Base-by-base conservation (phyloP, 2,113 vertebrate species). In the Amazona guildingii region DNA sequence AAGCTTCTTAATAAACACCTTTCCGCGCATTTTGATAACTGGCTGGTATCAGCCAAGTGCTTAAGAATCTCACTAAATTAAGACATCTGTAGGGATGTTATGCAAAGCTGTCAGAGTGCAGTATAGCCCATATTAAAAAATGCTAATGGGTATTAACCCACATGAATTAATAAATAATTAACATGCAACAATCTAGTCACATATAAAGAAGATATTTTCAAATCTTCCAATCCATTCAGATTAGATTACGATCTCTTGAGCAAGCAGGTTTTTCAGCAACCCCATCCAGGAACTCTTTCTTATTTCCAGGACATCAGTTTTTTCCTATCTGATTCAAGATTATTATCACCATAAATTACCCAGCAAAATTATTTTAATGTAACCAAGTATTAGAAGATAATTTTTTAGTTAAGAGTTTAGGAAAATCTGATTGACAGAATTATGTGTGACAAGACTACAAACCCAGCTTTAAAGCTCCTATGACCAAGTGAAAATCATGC, bases 221-320 rank as follows among this genome's bases (percentile, higher is more conserved):
- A 90, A 83, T 54, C n/a, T 90, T 90, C 73, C 52, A 79, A 27
- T 86, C 28, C 28, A 46, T 21, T 80, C 59, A 70, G 78, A 92
- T 92, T 73, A 95, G 94, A 96, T 96, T 88, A 77, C 0, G 2
- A 96, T 94, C 93, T 96, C 82, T 67, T 93, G 39, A 93, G 41
- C 46, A 93, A 80, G 90, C 84, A 96, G 17, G 27, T 95, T 95
- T 90, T 91, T 83, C 78, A 79, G 67, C 54, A 95, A 33, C 28
- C 7, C 17, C 48, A 90, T 59, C 24, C 35, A 85, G 44, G 87
- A 91, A 76, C 20, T 9, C 44, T 54, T 85, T 88, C 57, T 91
- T 86, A 82, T 85, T 95, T 92, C 59, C 70, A 87, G 25, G 70
- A 83, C 63, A 68, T 73, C 44, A 82, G 7, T 16, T 79, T 92